These are phyloP conservation scores for Xylocampa areola DNA, from an alignment of 2,888 invertebrate species.

Conservation along the genomic window DNA sequence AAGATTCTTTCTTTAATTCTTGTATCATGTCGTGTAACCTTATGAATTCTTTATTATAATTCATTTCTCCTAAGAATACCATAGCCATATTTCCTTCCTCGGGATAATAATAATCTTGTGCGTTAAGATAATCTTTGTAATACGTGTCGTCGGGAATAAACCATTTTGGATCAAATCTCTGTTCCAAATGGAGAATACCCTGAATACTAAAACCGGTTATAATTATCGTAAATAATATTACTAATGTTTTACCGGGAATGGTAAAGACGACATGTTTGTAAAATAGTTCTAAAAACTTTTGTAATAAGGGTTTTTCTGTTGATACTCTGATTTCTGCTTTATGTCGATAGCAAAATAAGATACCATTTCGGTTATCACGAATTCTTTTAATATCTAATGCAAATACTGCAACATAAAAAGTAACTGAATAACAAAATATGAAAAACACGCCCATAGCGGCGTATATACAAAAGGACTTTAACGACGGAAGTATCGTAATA, in stretches of 20 bases:
- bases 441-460: slow-evolving; percentile 94
- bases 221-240: slow-evolving; percentile 90
- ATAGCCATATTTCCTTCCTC: slow-evolving; percentile 91
- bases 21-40: slow-evolving; percentile 89
- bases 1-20: slow-evolving; percentile 85
- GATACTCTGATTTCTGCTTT: slow-evolving; percentile 86
- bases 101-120: slow-evolving; percentile 91
- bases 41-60: slow-evolving; percentile 91
- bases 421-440: slow-evolving; percentile 93
- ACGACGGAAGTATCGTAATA: slow-evolving; percentile 94
- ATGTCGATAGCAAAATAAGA: slow-evolving; percentile 92
- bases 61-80: slow-evolving; percentile 91
- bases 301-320: slow-evolving; percentile 89
- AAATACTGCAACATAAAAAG: slow-evolving; percentile 95
- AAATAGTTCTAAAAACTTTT: slow-evolving; percentile 88
- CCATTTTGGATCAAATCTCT: slow-evolving; percentile 95
- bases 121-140: slow-evolving; percentile 90
- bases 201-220: slow-evolving; percentile 91
- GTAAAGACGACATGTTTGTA: slow-evolving; percentile 92
- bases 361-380: slow-evolving; percentile 91
- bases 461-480: slow-evolving; percentile 95
- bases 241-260: slow-evolving; percentile 91
- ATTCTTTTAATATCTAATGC: slow-evolving; percentile 92
- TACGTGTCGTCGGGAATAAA: slow-evolving; percentile 93
- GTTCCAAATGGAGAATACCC: slow-evolving; percentile 91